These are phyloP conservation scores for Anguilla anguilla DNA, from an alignment of 2,797 vertebrate species.

Conservation along the genomic window DNA sequence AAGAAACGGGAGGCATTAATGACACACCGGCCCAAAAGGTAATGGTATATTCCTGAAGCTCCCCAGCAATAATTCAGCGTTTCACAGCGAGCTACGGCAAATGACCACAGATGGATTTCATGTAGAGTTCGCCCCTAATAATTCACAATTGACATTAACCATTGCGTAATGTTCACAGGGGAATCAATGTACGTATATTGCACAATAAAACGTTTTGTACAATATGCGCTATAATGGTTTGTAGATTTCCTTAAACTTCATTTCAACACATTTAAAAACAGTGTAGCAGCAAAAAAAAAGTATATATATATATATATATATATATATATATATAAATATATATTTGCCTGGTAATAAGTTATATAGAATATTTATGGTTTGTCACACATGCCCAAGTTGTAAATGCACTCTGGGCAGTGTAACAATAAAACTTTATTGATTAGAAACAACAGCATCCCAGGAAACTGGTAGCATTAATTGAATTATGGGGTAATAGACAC, in stretches of 20 bases:
- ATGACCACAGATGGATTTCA: constrained; percentile 43
- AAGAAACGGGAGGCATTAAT: constrained; percentile 59
- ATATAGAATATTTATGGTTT: constrained; percentile 25
- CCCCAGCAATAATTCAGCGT: constrained; percentile 52
- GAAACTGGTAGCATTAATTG: constrained; percentile 60
- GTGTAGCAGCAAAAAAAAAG: background rate
- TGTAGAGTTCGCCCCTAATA: background rate
- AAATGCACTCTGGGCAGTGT: constrained; percentile 52
- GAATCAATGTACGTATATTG: background rate
- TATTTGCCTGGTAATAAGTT: constrained; percentile 19
- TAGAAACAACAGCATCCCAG: constrained; percentile 60
- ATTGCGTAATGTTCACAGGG: background rate
- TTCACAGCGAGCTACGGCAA: constrained; percentile 56
- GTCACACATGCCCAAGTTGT: constrained; percentile 32
- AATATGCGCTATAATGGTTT: background rate
- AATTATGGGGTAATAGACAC: constrained; percentile 51
- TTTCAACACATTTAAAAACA: background rate
- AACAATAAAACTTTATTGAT: constrained; percentile 65
- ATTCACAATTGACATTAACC: background rate
- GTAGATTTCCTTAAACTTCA: background rate
- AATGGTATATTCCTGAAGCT: constrained; percentile 65
- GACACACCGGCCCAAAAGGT: constrained; percentile 50
- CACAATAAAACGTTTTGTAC: background rate
- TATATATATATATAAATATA: background rate
- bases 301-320: background rate